Base-by-base conservation (phyloP, 1,140 invertebrate genomes). In the Pteromalus puparum region DNA sequence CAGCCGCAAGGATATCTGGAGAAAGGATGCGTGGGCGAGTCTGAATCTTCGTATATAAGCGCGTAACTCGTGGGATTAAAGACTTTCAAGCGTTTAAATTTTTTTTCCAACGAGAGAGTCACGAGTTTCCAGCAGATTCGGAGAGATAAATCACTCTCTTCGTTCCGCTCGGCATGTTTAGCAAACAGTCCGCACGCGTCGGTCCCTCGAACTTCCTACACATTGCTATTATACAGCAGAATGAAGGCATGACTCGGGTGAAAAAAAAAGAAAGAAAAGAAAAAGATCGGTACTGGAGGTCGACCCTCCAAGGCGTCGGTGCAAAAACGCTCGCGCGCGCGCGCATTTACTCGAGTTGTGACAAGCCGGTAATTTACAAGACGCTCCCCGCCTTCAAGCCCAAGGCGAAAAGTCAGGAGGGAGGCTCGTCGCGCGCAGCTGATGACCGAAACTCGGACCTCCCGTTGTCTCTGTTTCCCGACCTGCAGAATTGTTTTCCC, bases 301-400 rank as follows among this genome's bases (percentile, higher is more conserved):
- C 5, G 46, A 28, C 48, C n/a, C 4, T 42, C 13, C 24, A 48
- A 75, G 26, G 21, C 70, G 26, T 30, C 15, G n/a, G 18, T 34
- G 82, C 82, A 83, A 83, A 83, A 83, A 83, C 61, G 53, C 34
- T 15, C 74, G 28, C 46, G 34, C 24, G 28, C 48, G 70, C 67
- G 4, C n/a, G n/a, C n/a, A 70, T 81, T 80, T 80, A 80, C 77
- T 77, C 77, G 83, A 84, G 83, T 84, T 84, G 77, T 84, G 83
- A 84, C 83, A 80, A 81, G 83, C 53, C 42, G 72, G 53, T 21
- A 68, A 84, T 80, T 84, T 81, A 81, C 70, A 67, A 65, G 83
- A 79, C 42, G 68, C 46, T 34, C 77, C 67, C 24, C 76, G 65
- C 53, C 77, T 28, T 21, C 68, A 10, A 75, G 21, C 53, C 53